phyloP scores from a whole-genome alignment of 2,797 vertebrate genomes.

The Dendrocincla tyrannina region DNA sequence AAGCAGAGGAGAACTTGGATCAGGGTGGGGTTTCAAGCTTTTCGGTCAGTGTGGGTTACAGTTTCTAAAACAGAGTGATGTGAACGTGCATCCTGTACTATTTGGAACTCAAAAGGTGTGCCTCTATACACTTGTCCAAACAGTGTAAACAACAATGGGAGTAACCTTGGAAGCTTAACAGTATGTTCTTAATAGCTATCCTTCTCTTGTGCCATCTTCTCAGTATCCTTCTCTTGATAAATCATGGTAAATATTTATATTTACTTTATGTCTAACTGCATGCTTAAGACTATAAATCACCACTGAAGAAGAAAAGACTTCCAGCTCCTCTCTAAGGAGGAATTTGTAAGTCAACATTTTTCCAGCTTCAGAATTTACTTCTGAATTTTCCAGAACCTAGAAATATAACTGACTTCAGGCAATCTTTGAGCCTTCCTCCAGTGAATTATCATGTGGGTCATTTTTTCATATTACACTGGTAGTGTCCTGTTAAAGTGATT shows the following conservation, averaged over 20 bases:
- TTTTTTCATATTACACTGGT: not conserved
- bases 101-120: not conserved
- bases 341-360: not conserved
- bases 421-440: not conserved
- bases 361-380: not conserved
- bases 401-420: not conserved
- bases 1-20: not conserved
- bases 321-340: not conserved
- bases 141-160: not conserved
- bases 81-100: not conserved
- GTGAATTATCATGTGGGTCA: not conserved
- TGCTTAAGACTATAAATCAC: not conserved
- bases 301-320: not conserved
- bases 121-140: not conserved
- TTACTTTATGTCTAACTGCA: not conserved
- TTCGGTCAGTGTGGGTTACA: not conserved
- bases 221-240: not conserved
- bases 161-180: not conserved
- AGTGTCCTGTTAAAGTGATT: conserved; percentile 19
- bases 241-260: not conserved
- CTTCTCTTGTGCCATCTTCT: not conserved
- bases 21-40: not conserved
- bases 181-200: not conserved
- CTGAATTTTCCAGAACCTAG: not conserved
- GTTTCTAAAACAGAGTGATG: not conserved